Evolutionary conservation across 2,888 invertebrate genomes (phyloP), one percentile per base, ranked within the genome.

Genomic region (Pristionchus exspectatus): DNA sequence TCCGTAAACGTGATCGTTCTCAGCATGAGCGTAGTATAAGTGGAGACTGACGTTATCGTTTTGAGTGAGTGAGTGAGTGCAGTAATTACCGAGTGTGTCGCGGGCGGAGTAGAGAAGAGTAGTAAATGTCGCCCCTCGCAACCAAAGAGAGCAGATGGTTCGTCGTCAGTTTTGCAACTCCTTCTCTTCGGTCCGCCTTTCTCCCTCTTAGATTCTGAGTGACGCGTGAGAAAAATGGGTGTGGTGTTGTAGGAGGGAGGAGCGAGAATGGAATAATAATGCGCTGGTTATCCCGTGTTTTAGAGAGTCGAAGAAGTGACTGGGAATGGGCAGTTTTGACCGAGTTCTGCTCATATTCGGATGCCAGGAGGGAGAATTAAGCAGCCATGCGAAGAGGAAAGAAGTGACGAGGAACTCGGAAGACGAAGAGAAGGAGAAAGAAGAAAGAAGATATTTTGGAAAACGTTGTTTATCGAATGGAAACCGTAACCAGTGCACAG

Each of bases 61-160:
- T 50, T 50, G 44, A 50, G 44, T 16, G 30, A 27, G 44, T 16
- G 30, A 27, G 10, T 30, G 69, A 16, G 69, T 33, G 69, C 33
- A 72, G 69, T 72, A 72, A 30, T 27, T 72, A 72, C 33, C 33
- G 30, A 72, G 69, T 59, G 59, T 16, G 9, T 9, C 59, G 63
- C n/a, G 63, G 63, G 63, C 63, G 69, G 30, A 30, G 33, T 18
- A n/a, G 63, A 63, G 63, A 63, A n/a, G 18, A 63, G 63, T 18
- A 33, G n/a, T n/a, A 72, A 72, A 72, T 72, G 69, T 72, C 69
- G 69, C 69, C 63, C n/a, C 30, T 72, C 30, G 69, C 69, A 72
- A 72, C 69, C 69, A 30, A 33, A 72, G 69, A 66, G 14, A 27
- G 33, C 69, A 72, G 69, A 72, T 72, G 69, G 14, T 72, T 16